phyloP scores from a whole-genome alignment of 2,113 vertebrate genomes.

The Istiophorus platypterus region DNA sequence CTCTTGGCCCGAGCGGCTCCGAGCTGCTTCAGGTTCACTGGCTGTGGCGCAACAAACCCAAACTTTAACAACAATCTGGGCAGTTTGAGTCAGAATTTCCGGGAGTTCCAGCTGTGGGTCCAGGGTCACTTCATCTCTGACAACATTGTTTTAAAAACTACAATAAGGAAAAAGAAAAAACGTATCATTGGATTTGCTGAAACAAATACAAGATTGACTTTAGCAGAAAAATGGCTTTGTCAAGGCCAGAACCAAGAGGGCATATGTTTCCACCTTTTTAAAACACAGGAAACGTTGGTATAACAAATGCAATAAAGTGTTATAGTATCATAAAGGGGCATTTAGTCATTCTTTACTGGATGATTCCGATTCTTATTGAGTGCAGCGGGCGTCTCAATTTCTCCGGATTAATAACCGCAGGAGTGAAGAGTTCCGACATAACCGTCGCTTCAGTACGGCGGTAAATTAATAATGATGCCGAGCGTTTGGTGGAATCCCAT shows the following conservation, averaged over 20 bases:
- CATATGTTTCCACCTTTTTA: neutral
- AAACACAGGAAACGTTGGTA: neutral
- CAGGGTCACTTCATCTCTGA: constrained; percentile 27
- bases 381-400: neutral
- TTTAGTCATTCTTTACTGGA: neutral
- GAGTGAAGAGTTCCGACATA: constrained; percentile 6
- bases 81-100: neutral
- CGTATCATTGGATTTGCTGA: constrained; percentile 2
- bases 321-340: neutral
- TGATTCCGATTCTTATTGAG: neutral
- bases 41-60: neutral
- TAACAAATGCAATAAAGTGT: neutral
- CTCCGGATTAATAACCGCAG: neutral
- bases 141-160: constrained; percentile 4
- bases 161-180: too few species aligned
- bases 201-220: constrained; percentile 21
- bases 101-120: neutral
- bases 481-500: constrained; percentile 15
- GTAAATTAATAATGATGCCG: constrained; percentile 27
- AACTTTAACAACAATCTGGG: neutral
- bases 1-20: too few species aligned
- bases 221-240: constrained; percentile 10
- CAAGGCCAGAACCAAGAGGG: constrained; percentile 12
- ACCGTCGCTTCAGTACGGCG: neutral
- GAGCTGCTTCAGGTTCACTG: neutral